A percentile compares a stretch with the other conserved stretches of the same genome.
phyloP scores from a whole-genome alignment of 2,797 vertebrate species.

The Antennarius maculatus region DNA sequence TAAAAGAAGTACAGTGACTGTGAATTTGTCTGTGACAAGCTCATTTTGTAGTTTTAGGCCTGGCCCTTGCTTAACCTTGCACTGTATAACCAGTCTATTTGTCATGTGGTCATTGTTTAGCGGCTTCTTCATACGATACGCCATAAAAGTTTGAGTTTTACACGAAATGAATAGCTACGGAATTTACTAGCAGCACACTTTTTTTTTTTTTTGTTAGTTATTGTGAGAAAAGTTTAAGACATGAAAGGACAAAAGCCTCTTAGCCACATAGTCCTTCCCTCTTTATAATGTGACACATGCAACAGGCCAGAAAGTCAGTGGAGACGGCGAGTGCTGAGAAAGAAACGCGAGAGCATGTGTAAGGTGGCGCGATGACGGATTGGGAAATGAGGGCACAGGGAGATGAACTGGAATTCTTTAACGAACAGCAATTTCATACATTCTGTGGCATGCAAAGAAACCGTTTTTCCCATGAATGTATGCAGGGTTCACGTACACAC shows the following conservation, averaged over 20 bases:
- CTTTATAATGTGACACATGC: constrained; percentile 37
- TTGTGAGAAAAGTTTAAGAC: constrained; percentile 51
- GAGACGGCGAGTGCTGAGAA: constrained; percentile 43
- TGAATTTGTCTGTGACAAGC: constrained; percentile 27
- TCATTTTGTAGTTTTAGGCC: constrained; percentile 10
- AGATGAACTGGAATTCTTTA: constrained; percentile 35
- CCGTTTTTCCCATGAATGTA: background rate
- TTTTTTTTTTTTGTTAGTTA: constrained; percentile 60
- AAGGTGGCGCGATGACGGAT: constrained; percentile 46
- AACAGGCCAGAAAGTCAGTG: constrained; percentile 43
- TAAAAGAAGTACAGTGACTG: constrained; percentile 9
- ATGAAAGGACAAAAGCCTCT: constrained; percentile 43
- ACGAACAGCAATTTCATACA: constrained; percentile 7
- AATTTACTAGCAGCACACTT: constrained; percentile 36
- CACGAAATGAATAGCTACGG: constrained; percentile 55
- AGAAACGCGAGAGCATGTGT: constrained; percentile 34
- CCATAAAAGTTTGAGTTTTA: constrained; percentile 41
- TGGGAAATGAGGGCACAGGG: constrained; percentile 54
- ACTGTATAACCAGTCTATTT: constrained; percentile 33
- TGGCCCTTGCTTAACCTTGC: constrained; percentile 33
- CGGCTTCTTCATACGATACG: constrained; percentile 33
- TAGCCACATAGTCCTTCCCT: constrained; percentile 27
- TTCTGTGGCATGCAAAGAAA: constrained; percentile 7
- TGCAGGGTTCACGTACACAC: constrained; percentile 19
- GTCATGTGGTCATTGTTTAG: constrained; percentile 44